These are phyloP conservation scores for Scaptomyza pallida DNA, from an alignment of 1,140 invertebrate species.

Conservation along the genomic window DNA sequence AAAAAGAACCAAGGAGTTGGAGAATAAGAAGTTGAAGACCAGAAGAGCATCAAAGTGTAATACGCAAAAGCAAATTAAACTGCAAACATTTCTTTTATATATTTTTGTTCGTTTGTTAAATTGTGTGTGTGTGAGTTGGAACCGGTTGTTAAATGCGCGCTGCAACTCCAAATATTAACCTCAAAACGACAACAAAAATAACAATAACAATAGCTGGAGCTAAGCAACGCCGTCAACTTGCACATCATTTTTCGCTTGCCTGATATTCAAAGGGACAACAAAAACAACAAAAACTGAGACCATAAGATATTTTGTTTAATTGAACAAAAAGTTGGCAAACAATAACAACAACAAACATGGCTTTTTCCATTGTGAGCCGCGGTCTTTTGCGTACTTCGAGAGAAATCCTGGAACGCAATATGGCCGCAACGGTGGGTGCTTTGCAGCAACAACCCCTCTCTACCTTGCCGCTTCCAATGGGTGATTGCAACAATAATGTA, in stretches of 20 bases:
- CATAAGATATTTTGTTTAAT: constrained; percentile 22
- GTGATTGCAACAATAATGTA: constrained; percentile 69
- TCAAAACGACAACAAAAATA: constrained; percentile 3
- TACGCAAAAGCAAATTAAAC: constrained; percentile 54
- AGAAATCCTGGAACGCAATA: constrained; percentile 82
- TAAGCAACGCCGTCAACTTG: constrained; percentile 31
- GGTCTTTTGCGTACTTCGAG: constrained; percentile 78
- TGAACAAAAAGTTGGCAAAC: constrained; percentile 9
- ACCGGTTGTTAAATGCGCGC: constrained; percentile 66
- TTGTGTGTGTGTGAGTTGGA: constrained; percentile 40
- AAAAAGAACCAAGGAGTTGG: constrained; percentile 30
- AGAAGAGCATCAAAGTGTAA: constrained; percentile 48
- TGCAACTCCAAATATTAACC: constrained; percentile 46
- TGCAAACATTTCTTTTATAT: constrained; percentile 29
- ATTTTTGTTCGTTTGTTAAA: constrained; percentile 18
- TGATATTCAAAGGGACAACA: constrained; percentile 23
- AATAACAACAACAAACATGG: constrained; percentile 55
- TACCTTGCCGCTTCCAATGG: constrained; percentile 51
- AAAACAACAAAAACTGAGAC: constrained; percentile 26
- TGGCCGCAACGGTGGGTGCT: constrained; percentile 70
- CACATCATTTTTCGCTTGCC: constrained; percentile 35
- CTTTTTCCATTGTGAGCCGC: constrained; percentile 76
- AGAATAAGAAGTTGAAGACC: constrained; percentile 32
- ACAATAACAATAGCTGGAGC: constrained; percentile 31
- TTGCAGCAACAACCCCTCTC: constrained; percentile 47